Percentiles rank a stretch among this genome's conserved stretches.
phyloP scores from a whole-genome alignment of 2,113 vertebrate genomes.

The Tiliqua scincoides region DNA sequence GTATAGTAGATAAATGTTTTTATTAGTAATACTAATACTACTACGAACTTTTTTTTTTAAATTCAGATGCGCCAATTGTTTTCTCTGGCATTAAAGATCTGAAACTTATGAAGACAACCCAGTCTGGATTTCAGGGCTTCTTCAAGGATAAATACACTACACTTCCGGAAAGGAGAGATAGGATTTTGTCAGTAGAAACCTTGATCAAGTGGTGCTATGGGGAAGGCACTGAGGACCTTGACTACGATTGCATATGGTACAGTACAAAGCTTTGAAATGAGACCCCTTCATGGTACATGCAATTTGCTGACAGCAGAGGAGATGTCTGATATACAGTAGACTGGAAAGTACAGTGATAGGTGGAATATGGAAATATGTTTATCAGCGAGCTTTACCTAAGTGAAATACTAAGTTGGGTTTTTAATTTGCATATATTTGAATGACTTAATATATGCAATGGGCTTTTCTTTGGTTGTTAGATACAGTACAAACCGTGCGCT shows the following conservation, averaged over 20 bases:
- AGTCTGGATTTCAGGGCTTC: conserved; percentile 94
- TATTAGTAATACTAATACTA: too few relatives aligned
- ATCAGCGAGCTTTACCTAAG: not conserved
- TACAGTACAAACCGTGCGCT: not conserved
- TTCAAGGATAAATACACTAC: conserved; percentile 88
- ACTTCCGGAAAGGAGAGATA: conserved; percentile 86
- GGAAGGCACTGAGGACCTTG: conserved; percentile 61
- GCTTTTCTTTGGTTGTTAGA: not conserved
- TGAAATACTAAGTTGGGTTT: not conserved
- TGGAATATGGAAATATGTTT: not conserved
- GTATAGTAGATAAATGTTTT: too few relatives aligned
- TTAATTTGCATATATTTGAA: not conserved
- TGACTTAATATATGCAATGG: not conserved
- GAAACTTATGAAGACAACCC: conserved; percentile 93
- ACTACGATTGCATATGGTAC: conserved; percentile 87
- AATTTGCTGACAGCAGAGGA: not conserved
- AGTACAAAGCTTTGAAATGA: not conserved
- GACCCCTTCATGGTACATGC: not conserved
- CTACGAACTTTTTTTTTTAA: conserved; percentile 21
- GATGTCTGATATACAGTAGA: not conserved
- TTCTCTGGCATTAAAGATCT: conserved; percentile 90
- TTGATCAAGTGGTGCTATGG: conserved; percentile 90
- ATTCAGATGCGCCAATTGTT: conserved; percentile 82
- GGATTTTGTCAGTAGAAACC: conserved; percentile 89
- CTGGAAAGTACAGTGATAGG: not conserved